Evolutionary conservation across 2,797 vertebrate species (phyloP).

Genomic region (Coccyzus lansbergi): DNA sequence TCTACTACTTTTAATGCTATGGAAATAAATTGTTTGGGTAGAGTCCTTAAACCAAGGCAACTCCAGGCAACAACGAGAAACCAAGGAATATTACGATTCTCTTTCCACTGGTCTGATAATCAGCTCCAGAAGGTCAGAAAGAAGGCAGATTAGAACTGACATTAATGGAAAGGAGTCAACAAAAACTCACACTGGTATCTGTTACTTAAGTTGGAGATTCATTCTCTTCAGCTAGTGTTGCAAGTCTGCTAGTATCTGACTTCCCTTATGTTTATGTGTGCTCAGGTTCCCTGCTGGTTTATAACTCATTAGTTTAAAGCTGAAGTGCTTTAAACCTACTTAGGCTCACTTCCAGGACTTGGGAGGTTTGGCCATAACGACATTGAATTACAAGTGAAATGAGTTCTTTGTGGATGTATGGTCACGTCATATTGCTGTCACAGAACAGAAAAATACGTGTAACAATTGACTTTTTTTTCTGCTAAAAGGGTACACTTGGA

Average conservation of each 20-base stretch:
- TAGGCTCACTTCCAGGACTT: neutral
- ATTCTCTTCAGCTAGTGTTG: neutral
- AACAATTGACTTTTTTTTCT: neutral
- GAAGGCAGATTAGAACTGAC: neutral
- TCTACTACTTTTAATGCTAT: neutral
- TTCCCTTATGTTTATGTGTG: neutral
- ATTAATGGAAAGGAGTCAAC: neutral
- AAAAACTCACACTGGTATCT: neutral
- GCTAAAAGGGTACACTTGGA: neutral
- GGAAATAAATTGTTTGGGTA: neutral
- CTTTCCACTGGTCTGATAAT: neutral
- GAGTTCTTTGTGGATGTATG: neutral
- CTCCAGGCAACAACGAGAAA: neutral
- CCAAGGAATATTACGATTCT: neutral
- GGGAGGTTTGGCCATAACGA: neutral
- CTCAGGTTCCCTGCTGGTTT: neutral
- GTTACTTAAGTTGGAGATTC: neutral
- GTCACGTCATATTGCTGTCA: neutral
- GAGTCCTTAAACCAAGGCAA: neutral
- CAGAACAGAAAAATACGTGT: neutral
- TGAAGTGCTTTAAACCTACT: neutral
- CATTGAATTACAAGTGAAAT: neutral
- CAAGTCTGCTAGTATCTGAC: neutral
- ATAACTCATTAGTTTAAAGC: neutral
- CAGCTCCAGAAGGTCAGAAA: neutral